Evolutionary conservation across 2,113 vertebrate genomes (phyloP).

Genomic region (Lates calcarifer): DNA sequence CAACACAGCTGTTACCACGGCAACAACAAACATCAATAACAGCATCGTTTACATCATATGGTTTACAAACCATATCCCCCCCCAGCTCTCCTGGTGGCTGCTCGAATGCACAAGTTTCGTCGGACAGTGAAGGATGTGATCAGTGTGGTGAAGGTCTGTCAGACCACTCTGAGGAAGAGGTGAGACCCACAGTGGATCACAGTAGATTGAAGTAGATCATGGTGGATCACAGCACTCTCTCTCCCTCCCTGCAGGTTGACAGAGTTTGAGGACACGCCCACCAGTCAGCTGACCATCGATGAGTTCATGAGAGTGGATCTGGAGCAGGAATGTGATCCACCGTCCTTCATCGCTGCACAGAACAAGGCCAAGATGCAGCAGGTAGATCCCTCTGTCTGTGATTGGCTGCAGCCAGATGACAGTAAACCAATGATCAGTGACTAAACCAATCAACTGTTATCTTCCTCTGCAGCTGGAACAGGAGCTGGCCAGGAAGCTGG

Average conservation of each 20-base stretch:
- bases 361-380: constrained; percentile 91
- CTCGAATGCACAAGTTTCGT: constrained; percentile 98
- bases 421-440: neutral
- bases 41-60: neutral
- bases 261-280: constrained; percentile 98
- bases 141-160: constrained; percentile 97
- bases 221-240: too few relatives aligned
- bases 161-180: constrained; percentile 98
- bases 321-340: constrained; percentile 96
- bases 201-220: neutral
- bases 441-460: neutral
- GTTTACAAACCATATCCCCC: neutral
- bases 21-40: constrained; percentile 1
- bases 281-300: constrained; percentile 96
- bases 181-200: constrained; percentile 65
- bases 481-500: constrained; percentile 91
- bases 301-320: constrained; percentile 98
- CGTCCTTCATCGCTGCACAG: constrained; percentile 93
- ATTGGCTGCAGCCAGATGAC: constrained; percentile 10
- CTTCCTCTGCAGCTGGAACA: constrained; percentile 90
- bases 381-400: constrained; percentile 76
- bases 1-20: neutral
- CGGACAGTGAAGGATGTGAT: constrained; percentile 97
- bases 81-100: constrained; percentile 94
- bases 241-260: constrained; percentile 85